phyloP scores from a whole-genome alignment of 1,140 invertebrate species.

The Brachionus rubens region DNA sequence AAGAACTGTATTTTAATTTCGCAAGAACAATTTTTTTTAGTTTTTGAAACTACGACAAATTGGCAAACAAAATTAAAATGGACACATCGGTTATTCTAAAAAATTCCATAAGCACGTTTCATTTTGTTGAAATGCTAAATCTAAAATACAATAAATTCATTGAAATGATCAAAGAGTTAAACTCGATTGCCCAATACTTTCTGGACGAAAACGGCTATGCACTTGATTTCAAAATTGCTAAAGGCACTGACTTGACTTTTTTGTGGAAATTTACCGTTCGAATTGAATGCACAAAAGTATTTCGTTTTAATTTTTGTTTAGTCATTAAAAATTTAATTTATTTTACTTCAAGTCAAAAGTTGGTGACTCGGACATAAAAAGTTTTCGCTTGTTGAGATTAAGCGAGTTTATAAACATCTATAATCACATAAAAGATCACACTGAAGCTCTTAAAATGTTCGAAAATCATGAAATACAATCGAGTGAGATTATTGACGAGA shows the following conservation, averaged over 20 bases:
- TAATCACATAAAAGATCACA: conserved; percentile 28
- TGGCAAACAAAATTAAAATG: conserved; percentile 2
- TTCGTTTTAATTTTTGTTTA: background rate
- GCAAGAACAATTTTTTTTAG: no score
- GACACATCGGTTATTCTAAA: conserved; percentile 9
- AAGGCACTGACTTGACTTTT: conserved; percentile 37
- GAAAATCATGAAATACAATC: background rate
- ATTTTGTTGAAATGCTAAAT: conserved; percentile 1
- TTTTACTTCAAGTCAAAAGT: conserved; percentile 22
- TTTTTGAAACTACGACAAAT: no score
- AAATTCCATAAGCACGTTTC: background rate
- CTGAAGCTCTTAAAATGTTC: conserved; percentile 24
- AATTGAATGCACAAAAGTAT: conserved; percentile 41
- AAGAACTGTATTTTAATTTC: no score
- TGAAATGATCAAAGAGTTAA: conserved; percentile 4
- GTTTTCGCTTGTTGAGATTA: conserved; percentile 3
- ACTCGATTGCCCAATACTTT: conserved; percentile 39
- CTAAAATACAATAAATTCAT: conserved; percentile 34
- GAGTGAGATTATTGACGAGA: background rate
- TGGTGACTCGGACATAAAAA: conserved; percentile 14
- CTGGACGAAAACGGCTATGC: conserved; percentile 8
- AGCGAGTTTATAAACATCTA: conserved; percentile 41
- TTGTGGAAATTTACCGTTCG: conserved; percentile 37
- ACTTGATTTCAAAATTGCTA: conserved; percentile 36
- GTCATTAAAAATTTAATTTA: background rate